A percentile compares a stretch with the other conserved stretches of the same genome.
These are phyloP conservation scores for Octodon degus DNA, from an alignment of 2,113 vertebrate species.

Conservation along the genomic window DNA sequence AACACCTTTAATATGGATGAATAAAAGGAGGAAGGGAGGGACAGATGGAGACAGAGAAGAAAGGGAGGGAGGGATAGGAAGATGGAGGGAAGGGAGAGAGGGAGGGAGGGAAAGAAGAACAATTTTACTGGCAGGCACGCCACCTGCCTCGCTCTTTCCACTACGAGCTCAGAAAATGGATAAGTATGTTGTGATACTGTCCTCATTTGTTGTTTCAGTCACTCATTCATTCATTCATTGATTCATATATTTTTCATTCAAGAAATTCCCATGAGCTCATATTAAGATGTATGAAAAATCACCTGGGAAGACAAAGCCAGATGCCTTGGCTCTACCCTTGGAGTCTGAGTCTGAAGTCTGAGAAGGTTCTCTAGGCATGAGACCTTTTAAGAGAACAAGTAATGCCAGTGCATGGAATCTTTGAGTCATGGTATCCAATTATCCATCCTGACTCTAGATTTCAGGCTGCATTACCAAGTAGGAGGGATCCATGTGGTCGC, in stretches of 20 bases:
- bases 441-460: neutral
- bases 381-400: neutral
- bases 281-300: neutral
- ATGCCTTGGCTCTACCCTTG: neutral
- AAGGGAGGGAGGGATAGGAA: neutral
- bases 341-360: neutral
- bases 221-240: neutral
- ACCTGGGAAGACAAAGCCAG: neutral
- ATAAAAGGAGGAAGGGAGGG: neutral
- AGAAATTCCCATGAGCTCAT: neutral
- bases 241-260: neutral
- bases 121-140: too few relatives aligned
- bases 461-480: conserved; percentile 4
- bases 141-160: too few relatives aligned
- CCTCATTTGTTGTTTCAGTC: neutral
- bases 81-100: neutral
- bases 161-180: too few relatives aligned
- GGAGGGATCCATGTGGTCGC: neutral
- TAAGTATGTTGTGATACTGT: neutral
- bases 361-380: neutral
- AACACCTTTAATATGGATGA: neutral
- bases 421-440: neutral
- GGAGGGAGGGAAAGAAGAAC: too few relatives aligned
- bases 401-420: neutral
- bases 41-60: neutral